Evolutionary conservation across 2,113 vertebrate species (phyloP).

Genomic region (Cranoglanis bouderius): DNA sequence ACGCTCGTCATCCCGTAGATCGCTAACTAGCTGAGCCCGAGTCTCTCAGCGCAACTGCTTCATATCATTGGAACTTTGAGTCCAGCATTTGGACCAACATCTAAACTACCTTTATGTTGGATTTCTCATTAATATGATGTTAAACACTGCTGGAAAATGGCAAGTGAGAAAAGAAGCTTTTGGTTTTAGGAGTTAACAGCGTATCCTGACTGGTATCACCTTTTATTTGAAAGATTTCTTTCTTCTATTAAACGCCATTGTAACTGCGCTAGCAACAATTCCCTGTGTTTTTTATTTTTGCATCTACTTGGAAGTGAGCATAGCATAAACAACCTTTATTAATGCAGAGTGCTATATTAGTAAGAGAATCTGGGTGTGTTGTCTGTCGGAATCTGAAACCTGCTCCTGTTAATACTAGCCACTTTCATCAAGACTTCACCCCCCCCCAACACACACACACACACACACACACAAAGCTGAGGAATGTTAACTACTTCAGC

Average conservation of each 20-base stretch:
- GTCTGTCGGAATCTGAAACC: not conserved
- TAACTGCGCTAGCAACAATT: not conserved
- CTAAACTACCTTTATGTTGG: not conserved
- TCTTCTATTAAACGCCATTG: too few relatives aligned
- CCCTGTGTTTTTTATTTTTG: not conserved
- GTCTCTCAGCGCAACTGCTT: not conserved
- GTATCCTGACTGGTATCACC: not conserved
- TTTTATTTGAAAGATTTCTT: not conserved
- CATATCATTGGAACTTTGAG: not conserved
- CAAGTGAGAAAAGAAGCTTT: not conserved
- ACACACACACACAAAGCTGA: not conserved
- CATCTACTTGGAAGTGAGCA: not conserved
- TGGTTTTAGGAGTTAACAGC: not conserved
- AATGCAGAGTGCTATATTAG: not conserved
- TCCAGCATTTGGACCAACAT: not conserved
- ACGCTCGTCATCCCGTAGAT: not conserved
- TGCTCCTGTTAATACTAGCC: not conserved
- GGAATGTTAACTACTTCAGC: not conserved
- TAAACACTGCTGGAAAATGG: not conserved
- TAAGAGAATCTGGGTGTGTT: not conserved
- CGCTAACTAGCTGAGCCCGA: not conserved
- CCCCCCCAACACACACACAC: not conserved
- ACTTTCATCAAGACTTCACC: not conserved
- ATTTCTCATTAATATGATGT: too few relatives aligned
- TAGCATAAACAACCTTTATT: not conserved